Base-by-base conservation (phyloP, 2,888 invertebrate species). In the Hecatera dysodea region DNA sequence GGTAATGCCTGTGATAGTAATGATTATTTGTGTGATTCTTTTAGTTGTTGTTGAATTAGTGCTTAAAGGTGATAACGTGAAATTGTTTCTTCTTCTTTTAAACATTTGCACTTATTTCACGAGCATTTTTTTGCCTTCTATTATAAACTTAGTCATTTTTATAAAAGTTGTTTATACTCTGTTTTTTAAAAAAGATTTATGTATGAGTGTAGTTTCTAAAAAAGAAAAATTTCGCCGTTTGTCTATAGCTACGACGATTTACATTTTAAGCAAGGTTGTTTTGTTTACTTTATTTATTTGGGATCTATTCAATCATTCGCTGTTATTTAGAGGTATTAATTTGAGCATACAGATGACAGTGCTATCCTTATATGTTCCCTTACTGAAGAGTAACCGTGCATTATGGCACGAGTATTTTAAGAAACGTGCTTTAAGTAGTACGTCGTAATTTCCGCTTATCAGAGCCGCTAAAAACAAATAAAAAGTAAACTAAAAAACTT, bases 351-450 rank as follows among this genome's bases (percentile, higher is more conserved):
- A 72, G 22, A 57, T 64, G 0, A 12, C 63, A 2, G 9, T 22
- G 0, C 0, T 73, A 1, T 33, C 74, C 1, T 15, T 73, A 1
- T 64, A 57, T 27, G 19, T 72, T 33, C 72, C 64, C 9, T 17
- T 56, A 27, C 6, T 72, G 1, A 72, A 64, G 17, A 73, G 56
- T 22, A 72, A 72, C 19, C 48, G 72, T 0, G 15, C 6, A 2
- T 19, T 73, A 22, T 72, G 72, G 74, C 7, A 22, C 2, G 74
- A 73, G 19, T 73, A 56, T 44, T 50, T 15, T 36, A 73, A 36
- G 12, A 73, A 63, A 44, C 55, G 73, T 1, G 48, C 17, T 2
- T 11, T 15, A n/a, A 72, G 46, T 2, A 52, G 3, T 27, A 27
- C 27, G 27, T 17, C 17, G 52, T 52, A 27, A 27, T 24, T 52